Evolutionary conservation across 2,797 vertebrate genomes (phyloP), one percentile per base, ranked within the genome.

Genomic region (Dryobates pubescens): DNA sequence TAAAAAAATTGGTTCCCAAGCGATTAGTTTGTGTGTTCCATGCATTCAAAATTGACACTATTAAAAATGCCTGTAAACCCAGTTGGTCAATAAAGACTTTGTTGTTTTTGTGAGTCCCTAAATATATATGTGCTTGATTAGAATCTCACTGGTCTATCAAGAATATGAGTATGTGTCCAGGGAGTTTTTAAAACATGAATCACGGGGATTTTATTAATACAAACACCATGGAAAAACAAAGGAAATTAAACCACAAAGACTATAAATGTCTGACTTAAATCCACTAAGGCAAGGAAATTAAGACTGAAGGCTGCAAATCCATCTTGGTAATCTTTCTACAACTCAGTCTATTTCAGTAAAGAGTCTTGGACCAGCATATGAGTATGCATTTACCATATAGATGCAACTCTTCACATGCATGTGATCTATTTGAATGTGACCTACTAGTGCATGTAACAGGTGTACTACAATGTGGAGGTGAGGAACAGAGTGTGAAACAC

Each of bases 181-280:
- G 67, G 90, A 94, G 82, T 86, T 94, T 92, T 92, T 23, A 89
- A 87, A 93, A 78, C 63, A 71, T 94, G 95, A 96, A 93, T 96
- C 92, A 90, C 54, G 68, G 61, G 36, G 53, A 79, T 90, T 94
- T 96, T 95, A 93, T 94, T 96, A 92, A 92, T 95, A 95, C 32
- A 94, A 96, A 96, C 81, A 78, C 73, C 70, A 88, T 19, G 19
- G 76, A 80, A 90, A 95, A 96, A 76, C 84, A 96, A 94, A 96
- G 90, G 86, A 96, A 95, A 94, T 95, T 89, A 93, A 96, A 95
- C 84, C 67, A 89, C 79, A 81, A 93, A 86, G 90, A 90, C 92
- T 86, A 94, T 57, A 94, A 88, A 95, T 47, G 61, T 87, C 79
- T 93, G 79, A 86, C 82, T 95, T 88, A 90, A 90, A 70, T 62